phyloP scores from a whole-genome alignment of 2,113 vertebrate genomes.

The Stictonetta naevosa region DNA sequence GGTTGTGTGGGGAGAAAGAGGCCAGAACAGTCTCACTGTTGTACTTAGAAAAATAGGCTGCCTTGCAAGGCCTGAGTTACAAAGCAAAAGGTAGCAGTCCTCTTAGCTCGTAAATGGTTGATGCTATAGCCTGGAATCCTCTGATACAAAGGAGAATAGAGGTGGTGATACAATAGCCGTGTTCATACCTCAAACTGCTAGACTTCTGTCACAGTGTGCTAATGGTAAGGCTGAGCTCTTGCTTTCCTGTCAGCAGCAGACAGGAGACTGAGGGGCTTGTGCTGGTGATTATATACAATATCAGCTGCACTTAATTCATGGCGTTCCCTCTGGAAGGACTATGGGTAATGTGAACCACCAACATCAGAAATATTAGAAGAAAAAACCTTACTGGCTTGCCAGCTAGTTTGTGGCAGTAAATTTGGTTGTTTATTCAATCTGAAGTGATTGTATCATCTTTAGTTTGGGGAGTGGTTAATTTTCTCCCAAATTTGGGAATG shows the following conservation, averaged over 20 bases:
- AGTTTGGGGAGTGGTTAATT: neutral
- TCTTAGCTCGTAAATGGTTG: neutral
- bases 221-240: neutral
- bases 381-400: neutral
- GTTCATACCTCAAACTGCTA: neutral
- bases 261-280: neutral
- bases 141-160: neutral
- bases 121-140: neutral
- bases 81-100: neutral
- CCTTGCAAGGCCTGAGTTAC: neutral
- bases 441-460: neutral
- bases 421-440: neutral
- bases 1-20: neutral
- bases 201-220: neutral
- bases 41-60: neutral
- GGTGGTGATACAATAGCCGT: neutral
- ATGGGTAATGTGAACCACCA: neutral
- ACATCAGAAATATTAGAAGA: neutral
- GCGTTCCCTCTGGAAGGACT: neutral
- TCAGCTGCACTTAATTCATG: neutral
- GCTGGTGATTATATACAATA: neutral
- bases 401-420: neutral
- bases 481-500: neutral
- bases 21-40: neutral
- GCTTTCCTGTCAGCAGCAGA: rapidly evolving